Conservation (phyloP, 2,113 vertebrate genomes). For the Cyprinus carpio region DNA sequence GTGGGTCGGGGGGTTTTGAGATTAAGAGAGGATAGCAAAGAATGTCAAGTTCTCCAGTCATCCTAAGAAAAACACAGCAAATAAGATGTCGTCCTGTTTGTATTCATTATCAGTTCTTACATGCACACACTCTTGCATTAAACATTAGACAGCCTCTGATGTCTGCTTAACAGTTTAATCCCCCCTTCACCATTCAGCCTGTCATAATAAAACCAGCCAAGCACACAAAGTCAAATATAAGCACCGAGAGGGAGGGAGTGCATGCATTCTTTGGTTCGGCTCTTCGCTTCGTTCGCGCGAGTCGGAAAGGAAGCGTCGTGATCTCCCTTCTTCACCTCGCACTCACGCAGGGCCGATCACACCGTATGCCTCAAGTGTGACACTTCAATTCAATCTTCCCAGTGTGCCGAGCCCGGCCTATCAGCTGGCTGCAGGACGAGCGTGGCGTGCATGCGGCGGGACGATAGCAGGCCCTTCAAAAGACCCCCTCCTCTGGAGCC, state of each 20-base stretch:
- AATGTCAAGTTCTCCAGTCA: slow-evolving; percentile 98
- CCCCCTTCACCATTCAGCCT: slow-evolving; percentile 99
- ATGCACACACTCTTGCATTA: slow-evolving; percentile 99
- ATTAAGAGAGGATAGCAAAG: slow-evolving; percentile 83
- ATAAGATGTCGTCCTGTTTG: slow-evolving; percentile 99
- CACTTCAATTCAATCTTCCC: slow-evolving; percentile 83
- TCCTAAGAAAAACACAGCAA: slow-evolving; percentile 99
- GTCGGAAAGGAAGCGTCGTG: not conserved
- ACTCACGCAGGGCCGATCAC: slow-evolving; percentile 69
- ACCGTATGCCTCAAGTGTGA: slow-evolving; percentile 78
- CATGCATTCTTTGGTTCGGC: slow-evolving; percentile 14
- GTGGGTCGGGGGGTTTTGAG: not conserved
- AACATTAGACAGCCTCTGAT: slow-evolving; percentile 99
- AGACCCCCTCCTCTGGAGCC: slow-evolving; percentile 80
- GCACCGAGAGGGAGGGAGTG: slow-evolving; percentile 74
- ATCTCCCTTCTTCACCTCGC: slow-evolving; percentile 65
- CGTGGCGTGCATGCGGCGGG: slow-evolving; percentile 80
- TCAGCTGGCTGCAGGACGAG: slow-evolving; percentile 85
- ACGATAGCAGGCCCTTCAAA: slow-evolving; percentile 91
- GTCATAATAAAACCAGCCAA: slow-evolving; percentile 99
- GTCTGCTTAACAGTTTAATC: slow-evolving; percentile 99
- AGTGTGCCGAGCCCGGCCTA: slow-evolving; percentile 80
- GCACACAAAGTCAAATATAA: slow-evolving; percentile 99
- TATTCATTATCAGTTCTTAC: slow-evolving; percentile 99
- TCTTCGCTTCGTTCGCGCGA: not conserved